Evolutionary conservation across 2,113 vertebrate species (phyloP).

Genomic region (Apteryx owenii): DNA sequence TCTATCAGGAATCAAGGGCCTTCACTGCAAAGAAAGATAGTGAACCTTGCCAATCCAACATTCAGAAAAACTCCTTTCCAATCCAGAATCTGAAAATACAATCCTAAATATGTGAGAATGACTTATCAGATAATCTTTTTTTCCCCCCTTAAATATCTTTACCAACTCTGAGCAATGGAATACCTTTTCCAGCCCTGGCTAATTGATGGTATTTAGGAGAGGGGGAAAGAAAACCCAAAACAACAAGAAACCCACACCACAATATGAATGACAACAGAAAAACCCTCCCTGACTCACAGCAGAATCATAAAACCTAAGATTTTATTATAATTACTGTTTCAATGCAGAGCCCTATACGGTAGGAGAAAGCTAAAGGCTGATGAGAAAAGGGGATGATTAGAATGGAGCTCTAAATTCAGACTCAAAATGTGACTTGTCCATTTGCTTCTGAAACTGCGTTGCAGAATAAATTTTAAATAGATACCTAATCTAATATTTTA

Average conservation of each 20-base stretch:
- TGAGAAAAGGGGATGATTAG: neutral
- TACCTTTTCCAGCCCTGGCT: neutral
- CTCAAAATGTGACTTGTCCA: neutral
- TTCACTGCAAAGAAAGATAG: neutral
- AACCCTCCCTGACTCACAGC: neutral
- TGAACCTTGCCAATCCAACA: neutral
- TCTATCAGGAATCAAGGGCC: neutral
- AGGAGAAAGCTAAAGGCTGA: neutral
- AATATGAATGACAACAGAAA: neutral
- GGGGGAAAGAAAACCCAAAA: neutral
- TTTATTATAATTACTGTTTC: neutral
- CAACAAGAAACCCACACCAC: neutral
- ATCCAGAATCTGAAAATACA: neutral
- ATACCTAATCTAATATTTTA: neutral
- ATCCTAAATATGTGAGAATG: neutral
- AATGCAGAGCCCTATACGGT: neutral
- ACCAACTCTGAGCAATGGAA: neutral
- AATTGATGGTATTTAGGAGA: neutral
- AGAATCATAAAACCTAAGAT: neutral
- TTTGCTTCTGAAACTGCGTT: neutral
- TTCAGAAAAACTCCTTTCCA: neutral
- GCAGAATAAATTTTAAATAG: neutral
- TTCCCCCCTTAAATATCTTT: neutral
- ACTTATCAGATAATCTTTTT: neutral
- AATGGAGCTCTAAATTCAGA: neutral